Conservation (phyloP, 2,797 vertebrate genomes). For the Eospalax fontanierii region DNA sequence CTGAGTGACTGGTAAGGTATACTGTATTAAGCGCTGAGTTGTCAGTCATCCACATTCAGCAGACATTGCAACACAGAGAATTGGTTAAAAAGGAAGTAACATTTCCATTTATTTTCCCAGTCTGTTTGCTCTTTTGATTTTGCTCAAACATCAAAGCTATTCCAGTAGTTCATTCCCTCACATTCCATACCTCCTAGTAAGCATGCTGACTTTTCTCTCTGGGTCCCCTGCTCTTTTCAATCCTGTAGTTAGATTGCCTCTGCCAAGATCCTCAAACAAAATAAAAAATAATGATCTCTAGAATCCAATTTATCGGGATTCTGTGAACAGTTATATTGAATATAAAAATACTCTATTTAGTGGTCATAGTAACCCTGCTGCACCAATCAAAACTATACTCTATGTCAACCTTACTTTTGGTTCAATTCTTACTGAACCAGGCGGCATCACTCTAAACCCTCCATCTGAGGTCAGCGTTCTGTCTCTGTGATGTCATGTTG, state of each 20-base stretch:
- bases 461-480: background rate
- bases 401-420: background rate
- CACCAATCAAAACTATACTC: conserved; percentile 53
- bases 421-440: background rate
- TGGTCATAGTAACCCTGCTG: background rate
- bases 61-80: background rate
- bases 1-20: background rate
- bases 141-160: background rate
- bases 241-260: background rate
- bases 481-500: background rate
- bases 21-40: background rate
- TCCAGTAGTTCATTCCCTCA: background rate
- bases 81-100: background rate
- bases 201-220: background rate
- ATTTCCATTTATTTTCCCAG: background rate
- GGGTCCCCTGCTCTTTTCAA: background rate
- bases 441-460: background rate
- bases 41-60: background rate
- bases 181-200: background rate
- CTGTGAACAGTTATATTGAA: background rate
- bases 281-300: conserved; percentile 8
- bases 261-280: background rate
- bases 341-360: background rate
- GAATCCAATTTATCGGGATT: background rate
- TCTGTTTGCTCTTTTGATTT: background rate